Conservation (phyloP, 2,797 vertebrate species). For the Melanotaenia boesemani region DNA sequence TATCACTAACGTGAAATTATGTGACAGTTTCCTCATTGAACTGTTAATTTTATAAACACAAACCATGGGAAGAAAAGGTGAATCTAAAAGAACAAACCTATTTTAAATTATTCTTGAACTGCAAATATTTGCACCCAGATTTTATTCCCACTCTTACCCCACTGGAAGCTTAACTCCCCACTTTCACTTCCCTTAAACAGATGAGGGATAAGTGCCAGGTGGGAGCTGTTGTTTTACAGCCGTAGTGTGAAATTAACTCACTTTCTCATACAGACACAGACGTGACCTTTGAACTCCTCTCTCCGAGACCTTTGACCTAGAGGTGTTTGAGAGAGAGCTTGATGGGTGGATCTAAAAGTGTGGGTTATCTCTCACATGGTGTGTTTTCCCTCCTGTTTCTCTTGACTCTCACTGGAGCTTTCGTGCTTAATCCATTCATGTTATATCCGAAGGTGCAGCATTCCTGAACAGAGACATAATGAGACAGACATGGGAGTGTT, state of each 20-base stretch:
- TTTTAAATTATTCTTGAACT: too few relatives aligned
- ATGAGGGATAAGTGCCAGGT: slow-evolving; percentile 38
- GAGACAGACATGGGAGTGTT: background rate
- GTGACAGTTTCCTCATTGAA: too few relatives aligned
- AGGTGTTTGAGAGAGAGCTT: slow-evolving; percentile 33
- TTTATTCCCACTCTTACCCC: too few relatives aligned
- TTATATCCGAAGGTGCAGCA: background rate
- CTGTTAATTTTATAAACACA: too few relatives aligned
- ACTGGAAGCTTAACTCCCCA: background rate
- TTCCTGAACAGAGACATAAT: slow-evolving; percentile 7
- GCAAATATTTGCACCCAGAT: too few relatives aligned
- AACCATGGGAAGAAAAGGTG: too few relatives aligned
- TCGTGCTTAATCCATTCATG: background rate
- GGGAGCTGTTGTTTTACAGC: slow-evolving; percentile 35
- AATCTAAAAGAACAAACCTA: too few relatives aligned
- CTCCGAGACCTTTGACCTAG: slow-evolving; percentile 39
- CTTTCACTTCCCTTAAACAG: background rate
- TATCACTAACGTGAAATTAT: too few relatives aligned
- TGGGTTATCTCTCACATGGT: slow-evolving; percentile 31
- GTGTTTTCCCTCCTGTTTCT: background rate
- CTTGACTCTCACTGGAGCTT: background rate
- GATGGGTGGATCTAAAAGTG: slow-evolving; percentile 24
- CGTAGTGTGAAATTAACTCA: slow-evolving; percentile 26
- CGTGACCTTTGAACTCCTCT: slow-evolving; percentile 40
- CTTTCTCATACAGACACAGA: slow-evolving; percentile 45